Evolutionary conservation across 2,113 vertebrate species (phyloP), one percentile per base, ranked within the genome.

Genomic region (Dolichallabes microphthalmus): DNA sequence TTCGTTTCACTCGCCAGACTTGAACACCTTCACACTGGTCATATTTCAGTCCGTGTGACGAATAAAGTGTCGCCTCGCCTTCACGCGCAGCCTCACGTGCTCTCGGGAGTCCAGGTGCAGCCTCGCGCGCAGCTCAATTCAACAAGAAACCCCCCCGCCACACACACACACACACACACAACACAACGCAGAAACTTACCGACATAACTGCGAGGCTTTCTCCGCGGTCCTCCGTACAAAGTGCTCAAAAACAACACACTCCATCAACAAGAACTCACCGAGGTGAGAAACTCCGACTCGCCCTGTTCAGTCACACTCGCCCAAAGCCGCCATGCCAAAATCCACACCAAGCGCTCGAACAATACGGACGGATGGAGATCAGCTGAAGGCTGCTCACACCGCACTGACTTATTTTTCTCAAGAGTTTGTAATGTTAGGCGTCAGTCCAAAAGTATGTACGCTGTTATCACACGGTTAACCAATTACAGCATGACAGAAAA

Each of bases 401-500:
- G 17, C 13, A 30, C 45, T 39, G 30, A 20, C 73, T 83, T 80
- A 39, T 80, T 87, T 85, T 83, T 63, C 58, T 25, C 61, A 53
- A 60, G 75, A 79, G 32, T 83, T 87, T 76, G 45, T 25, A 45
- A 45, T 45, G 45, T 45, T 45, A 64, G 76, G 66, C 55, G 76
- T 74, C 86, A 85, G 83, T 45, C 80, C 52, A 89, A 80, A 89
- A 85, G 66, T 87, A 83, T 85, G 68, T 80, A 86, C 83, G 88
- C 86, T 89, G 86, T 85, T 73, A 52, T 30, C 45, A 80, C 86
- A 90, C 90, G 89, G 86, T 91, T 86, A 90, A 90, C 92, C 90
- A 92, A 94, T 92, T 88, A 89, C 69, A 89, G 84, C 77, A 85
- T 90, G 92, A 93, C 93, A 93, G 76, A 92, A 90, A 90, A 89